Conservation (phyloP, 2,113 vertebrate species). For the Pedionomus torquatus region DNA sequence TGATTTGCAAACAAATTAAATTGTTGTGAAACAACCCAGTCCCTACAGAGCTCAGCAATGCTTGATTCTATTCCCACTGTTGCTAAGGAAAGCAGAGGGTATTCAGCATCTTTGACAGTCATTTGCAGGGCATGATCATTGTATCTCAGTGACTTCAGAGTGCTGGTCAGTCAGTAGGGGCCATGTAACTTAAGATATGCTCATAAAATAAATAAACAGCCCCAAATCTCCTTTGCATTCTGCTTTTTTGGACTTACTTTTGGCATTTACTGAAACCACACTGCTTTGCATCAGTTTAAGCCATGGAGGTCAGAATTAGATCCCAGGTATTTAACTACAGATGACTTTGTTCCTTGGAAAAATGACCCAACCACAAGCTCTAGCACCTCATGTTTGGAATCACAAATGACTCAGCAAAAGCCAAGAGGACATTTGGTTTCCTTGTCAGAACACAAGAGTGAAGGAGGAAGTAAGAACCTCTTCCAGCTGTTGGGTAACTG, state of each 20-base stretch:
- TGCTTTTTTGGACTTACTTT: neutral
- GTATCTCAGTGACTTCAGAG: neutral
- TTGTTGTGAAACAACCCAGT: neutral
- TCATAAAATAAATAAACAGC: neutral
- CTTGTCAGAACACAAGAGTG: neutral
- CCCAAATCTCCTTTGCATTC: neutral
- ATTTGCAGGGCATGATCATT: neutral
- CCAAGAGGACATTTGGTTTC: neutral
- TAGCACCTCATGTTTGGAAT: neutral
- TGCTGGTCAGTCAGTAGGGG: neutral
- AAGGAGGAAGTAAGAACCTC: neutral
- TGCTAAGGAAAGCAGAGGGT: neutral
- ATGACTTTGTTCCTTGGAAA: neutral
- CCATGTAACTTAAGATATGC: neutral
- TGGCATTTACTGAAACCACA: neutral
- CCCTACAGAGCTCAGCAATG: neutral
- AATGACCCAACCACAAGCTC: neutral
- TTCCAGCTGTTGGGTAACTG: neutral
- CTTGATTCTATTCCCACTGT: neutral
- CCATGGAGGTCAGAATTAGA: neutral
- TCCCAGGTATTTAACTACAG: neutral
- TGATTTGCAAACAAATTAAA: constrained; percentile 11
- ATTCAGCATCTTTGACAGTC: neutral
- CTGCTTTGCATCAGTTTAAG: neutral
- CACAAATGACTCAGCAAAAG: neutral